phyloP scores from a whole-genome alignment of 1,140 invertebrate genomes.

The Tetramorium alpestre region DNA sequence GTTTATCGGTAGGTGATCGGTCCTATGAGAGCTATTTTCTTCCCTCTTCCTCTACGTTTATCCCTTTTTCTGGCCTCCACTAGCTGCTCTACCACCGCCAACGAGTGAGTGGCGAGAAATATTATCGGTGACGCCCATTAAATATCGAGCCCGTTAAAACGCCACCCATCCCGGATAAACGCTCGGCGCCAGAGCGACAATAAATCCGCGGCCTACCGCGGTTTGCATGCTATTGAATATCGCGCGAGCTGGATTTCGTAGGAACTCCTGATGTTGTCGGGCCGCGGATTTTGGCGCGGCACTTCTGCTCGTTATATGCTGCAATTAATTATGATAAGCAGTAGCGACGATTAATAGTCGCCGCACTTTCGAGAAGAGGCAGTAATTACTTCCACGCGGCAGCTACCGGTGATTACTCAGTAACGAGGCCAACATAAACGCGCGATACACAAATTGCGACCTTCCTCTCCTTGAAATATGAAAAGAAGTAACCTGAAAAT shows the following conservation, averaged over 20 bases:
- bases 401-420: constrained; percentile 56
- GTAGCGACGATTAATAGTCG: constrained; percentile 61
- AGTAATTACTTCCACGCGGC: constrained; percentile 65
- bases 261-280: constrained; percentile 23
- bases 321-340: constrained; percentile 71
- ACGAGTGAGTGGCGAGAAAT: constrained; percentile 51
- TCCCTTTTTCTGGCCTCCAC: not conserved
- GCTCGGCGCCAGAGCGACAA: constrained; percentile 31
- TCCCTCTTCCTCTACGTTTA: constrained; percentile 19
- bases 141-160: constrained; percentile 60
- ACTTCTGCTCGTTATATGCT: constrained; percentile 34
- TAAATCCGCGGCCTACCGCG: constrained; percentile 42
- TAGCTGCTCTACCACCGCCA: not conserved
- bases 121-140: constrained; percentile 55
- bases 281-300: constrained; percentile 40
- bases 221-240: constrained; percentile 38
- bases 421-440: constrained; percentile 53
- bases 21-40: constrained; percentile 35
- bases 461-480: constrained; percentile 33
- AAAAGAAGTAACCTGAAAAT: constrained; percentile 17
- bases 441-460: constrained; percentile 35
- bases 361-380: constrained; percentile 32
- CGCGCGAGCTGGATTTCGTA: constrained; percentile 31
- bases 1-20: constrained; percentile 53
- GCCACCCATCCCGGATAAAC: constrained; percentile 56